Conservation (phyloP, 2,113 vertebrate genomes). For the Tympanuchus pallidicinctus region DNA sequence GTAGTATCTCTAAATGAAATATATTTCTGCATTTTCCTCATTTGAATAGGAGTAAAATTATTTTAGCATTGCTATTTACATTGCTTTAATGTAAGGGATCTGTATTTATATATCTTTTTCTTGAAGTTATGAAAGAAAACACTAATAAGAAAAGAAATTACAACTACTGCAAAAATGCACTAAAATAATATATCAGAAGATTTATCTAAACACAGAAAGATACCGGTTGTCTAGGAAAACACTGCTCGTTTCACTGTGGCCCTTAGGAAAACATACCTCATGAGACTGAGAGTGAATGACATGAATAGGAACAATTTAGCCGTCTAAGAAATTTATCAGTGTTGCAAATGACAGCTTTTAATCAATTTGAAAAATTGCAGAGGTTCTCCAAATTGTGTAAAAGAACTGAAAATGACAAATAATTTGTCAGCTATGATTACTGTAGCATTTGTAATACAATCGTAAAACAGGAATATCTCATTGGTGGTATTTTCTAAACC, state of each 20-base stretch:
- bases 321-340: conserved; percentile 46
- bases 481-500: conserved; percentile 41
- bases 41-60: not conserved
- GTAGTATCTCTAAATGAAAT: not conserved
- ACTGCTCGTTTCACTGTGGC: not conserved
- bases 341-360: conserved; percentile 66
- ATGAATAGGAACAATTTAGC: conserved; percentile 55
- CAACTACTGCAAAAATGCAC: not conserved
- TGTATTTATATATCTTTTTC: not conserved
- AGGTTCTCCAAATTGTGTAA: conserved; percentile 38
- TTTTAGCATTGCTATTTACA: not conserved
- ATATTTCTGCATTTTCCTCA: not conserved
- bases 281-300: conserved; percentile 31
- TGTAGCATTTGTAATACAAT: conserved; percentile 44
- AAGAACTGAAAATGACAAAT: conserved; percentile 70
- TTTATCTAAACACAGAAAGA: not conserved
- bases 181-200: not conserved
- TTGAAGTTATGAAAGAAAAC: not conserved
- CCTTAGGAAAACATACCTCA: not conserved
- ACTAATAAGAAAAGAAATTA: not conserved
- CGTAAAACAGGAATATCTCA: conserved; percentile 65
- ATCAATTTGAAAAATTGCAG: conserved; percentile 70
- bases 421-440: conserved; percentile 44
- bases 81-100: not conserved
- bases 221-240: not conserved